Conservation (phyloP, 2,888 invertebrate genomes). For the Andrena marginata region DNA sequence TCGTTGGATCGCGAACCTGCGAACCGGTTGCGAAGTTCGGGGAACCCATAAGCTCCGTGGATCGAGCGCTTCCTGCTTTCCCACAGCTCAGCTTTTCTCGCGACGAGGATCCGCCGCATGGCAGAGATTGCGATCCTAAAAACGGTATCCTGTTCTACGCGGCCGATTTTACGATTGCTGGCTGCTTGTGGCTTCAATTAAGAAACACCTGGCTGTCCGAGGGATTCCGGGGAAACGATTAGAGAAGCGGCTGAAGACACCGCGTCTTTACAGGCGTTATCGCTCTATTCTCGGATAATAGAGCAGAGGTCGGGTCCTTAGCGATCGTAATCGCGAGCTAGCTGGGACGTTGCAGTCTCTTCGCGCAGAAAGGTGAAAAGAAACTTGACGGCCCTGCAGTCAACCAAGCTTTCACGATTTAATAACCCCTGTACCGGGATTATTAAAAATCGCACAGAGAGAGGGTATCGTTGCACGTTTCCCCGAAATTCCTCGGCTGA, state of each 20-base stretch:
- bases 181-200: slow-evolving; percentile 43
- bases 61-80: slow-evolving; percentile 56
- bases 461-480: slow-evolving; percentile 8
- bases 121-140: slow-evolving; percentile 52
- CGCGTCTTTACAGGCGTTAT: neutral
- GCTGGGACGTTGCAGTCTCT: too few relatives aligned
- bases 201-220: slow-evolving; percentile 1
- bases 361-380: too few relatives aligned
- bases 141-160: slow-evolving; percentile 55
- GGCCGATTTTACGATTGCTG: slow-evolving; percentile 48
- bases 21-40: slow-evolving; percentile 54
- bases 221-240: slow-evolving; percentile 38
- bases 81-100: slow-evolving; percentile 58
- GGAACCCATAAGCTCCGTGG: slow-evolving; percentile 56
- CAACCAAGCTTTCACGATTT: too few relatives aligned
- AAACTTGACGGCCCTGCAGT: too few relatives aligned
- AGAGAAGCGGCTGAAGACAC: neutral
- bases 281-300: slow-evolving; percentile 8
- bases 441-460: neutral
- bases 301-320: neutral
- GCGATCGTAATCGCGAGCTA: too few relatives aligned
- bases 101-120: slow-evolving; percentile 38
- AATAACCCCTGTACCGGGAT: neutral
- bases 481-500: slow-evolving; percentile 41
- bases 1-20: slow-evolving; percentile 3